Base-by-base conservation (phyloP, 2,888 invertebrate genomes). In the Elegia similella region DNA sequence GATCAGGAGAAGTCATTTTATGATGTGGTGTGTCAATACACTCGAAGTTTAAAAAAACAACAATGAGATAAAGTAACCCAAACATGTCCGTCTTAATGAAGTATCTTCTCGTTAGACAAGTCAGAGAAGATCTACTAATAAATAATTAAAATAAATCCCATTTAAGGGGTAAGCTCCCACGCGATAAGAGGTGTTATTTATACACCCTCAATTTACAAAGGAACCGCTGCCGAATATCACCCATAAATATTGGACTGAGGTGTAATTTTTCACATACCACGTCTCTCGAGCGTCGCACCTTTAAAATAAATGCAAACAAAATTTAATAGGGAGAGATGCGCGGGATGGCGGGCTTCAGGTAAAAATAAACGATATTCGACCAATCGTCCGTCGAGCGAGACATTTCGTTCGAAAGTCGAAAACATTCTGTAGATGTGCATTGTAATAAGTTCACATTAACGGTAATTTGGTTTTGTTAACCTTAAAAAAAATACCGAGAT, bases 301-400 rank as follows among this genome's bases (percentile, higher is more conserved):
- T 91, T 88, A 90, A 91, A 91, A 91, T 90, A 90, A 91, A 91
- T 90, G 91, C 91, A 91, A 90, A 91, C 90, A 90, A 91, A 91
- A 90, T 90, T 89, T 91, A 91, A 91, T 91, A 91, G 91, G 90
- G 90, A 90, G 89, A 90, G 91, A 88, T 89, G 90, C 90, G 84
- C 90, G 79, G 89, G 87, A 87, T 84, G 84, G 88, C 88, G 80
- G 73, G 73, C 86, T 86, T 86, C 86, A 84, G 81, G 86, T 87
- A 88, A 88, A 91, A 90, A 90, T 89, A 91, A 91, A 91, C 79
- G 84, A 88, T 79, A 78, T 75, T 73, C 80, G 78, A 76, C 80
- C 86, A 84, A 84, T 88, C 86, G 79, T 78, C 76, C 79, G 79
- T 48, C 56, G 47, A 17, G 55, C 56, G 2, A 82, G 81, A 85